Percentiles rank a stretch among this genome's conserved stretches.
phyloP scores from a whole-genome alignment of 2,888 invertebrate genomes.

The Agrilus mali region DNA sequence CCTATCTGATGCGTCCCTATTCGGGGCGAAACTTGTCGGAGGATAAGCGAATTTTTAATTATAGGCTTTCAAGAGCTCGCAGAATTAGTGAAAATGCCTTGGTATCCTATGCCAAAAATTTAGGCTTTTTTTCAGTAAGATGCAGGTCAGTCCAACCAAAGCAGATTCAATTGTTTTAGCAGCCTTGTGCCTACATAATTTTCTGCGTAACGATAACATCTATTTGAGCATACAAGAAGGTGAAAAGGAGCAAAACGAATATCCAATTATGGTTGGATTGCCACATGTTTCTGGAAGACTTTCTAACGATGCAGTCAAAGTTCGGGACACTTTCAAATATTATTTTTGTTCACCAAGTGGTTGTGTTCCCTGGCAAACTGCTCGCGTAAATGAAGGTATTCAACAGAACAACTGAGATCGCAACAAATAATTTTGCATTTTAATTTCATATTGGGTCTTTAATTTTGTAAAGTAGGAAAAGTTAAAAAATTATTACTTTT shows the following conservation, averaged over 20 bases:
- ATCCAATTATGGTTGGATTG: neutral
- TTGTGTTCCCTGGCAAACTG: neutral
- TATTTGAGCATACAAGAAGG: neutral
- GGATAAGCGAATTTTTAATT: constrained; percentile 2
- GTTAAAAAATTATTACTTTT: no score
- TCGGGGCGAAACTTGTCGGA: neutral
- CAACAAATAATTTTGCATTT: no score
- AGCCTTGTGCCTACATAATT: neutral
- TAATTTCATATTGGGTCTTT: no score
- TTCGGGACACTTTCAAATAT: neutral
- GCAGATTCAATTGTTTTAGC: constrained; percentile 1
- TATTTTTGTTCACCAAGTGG: neutral
- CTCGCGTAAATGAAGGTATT: no score
- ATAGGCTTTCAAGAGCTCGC: neutral
- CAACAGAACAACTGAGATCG: no score
- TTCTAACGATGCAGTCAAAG: neutral
- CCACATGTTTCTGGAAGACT: neutral
- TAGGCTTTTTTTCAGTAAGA: neutral
- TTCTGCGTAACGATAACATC: constrained; percentile 1
- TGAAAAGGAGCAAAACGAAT: neutral
- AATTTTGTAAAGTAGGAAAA: no score
- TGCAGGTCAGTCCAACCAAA: constrained; percentile 1
- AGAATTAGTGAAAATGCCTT: neutral
- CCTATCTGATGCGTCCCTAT: constrained; percentile 4
- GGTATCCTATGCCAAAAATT: neutral